phyloP scores from a whole-genome alignment of 2,888 invertebrate genomes.

The Apodemia mormo region DNA sequence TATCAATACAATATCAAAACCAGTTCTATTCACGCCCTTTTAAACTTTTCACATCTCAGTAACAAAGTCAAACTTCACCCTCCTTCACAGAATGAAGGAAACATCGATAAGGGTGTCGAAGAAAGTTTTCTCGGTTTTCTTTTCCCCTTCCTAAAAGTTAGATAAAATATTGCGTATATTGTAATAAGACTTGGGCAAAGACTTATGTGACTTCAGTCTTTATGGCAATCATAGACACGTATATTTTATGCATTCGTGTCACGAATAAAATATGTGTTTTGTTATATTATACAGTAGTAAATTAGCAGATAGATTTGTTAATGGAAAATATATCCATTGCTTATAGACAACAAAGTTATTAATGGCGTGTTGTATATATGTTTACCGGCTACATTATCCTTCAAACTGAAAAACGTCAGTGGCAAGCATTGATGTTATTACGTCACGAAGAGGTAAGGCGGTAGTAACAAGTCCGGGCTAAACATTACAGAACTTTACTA shows the following conservation, averaged over 20 bases:
- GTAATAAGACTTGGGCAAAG: slow-evolving; percentile 3
- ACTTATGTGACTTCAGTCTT: slow-evolving; percentile 9
- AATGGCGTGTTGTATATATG: no score
- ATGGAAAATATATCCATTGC: no score
- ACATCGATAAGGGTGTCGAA: slow-evolving; percentile 14
- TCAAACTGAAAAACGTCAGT: no score
- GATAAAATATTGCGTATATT: slow-evolving; percentile 17
- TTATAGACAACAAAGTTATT: no score
- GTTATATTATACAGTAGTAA: no score
- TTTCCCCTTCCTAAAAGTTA: slow-evolving; percentile 6
- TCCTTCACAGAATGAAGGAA: slow-evolving; percentile 3
- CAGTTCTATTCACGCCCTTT: slow-evolving; percentile 5
- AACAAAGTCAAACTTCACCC: slow-evolving; percentile 13
- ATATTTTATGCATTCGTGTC: background rate
- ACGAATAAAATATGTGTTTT: background rate
- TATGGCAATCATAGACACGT: background rate
- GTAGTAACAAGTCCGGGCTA: no score
- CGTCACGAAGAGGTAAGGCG: no score
- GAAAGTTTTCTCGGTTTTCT: background rate
- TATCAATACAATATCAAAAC: background rate
- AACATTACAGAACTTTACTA: no score
- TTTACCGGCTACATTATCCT: no score
- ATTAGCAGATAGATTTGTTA: background rate
- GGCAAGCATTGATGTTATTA: no score
- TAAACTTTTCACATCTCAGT: slow-evolving; percentile 17